These are phyloP conservation scores for Ylistrum balloti DNA, from an alignment of 1,140 invertebrate species.

Conservation along the genomic window DNA sequence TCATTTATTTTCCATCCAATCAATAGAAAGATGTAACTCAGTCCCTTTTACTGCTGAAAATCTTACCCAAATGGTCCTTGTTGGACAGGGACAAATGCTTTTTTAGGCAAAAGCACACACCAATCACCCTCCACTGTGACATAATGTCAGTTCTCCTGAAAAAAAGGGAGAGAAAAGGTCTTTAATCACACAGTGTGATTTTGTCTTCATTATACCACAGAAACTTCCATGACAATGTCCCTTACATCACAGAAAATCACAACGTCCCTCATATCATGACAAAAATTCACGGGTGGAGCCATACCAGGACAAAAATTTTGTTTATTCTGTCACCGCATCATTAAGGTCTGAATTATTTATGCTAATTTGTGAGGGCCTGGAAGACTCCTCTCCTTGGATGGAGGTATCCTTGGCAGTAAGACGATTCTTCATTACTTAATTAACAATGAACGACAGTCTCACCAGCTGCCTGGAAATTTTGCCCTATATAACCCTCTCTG, in stretches of 20 bases:
- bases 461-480: not conserved
- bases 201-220: not conserved
- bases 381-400: not conserved
- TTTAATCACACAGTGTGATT: not conserved
- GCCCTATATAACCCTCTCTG: not conserved
- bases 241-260: not conserved
- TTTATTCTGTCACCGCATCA: not conserved
- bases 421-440: not conserved
- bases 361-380: not conserved
- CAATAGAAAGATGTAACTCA: not conserved
- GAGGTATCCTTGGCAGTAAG: not conserved
- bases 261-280: not conserved
- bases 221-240: not conserved
- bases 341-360: not conserved
- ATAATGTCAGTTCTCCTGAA: not conserved
- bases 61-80: not conserved
- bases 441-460: not conserved
- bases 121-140: not conserved
- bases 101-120: conserved; percentile 9
- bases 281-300: not conserved
- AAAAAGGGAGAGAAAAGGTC: conserved; percentile 1
- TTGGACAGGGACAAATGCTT: not conserved
- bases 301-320: not conserved
- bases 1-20: not conserved
- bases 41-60: not conserved